Percentiles rank a stretch among this genome's conserved stretches.
phyloP scores from a whole-genome alignment of 1,140 invertebrate genomes.

The Triops cancriformis region DNA sequence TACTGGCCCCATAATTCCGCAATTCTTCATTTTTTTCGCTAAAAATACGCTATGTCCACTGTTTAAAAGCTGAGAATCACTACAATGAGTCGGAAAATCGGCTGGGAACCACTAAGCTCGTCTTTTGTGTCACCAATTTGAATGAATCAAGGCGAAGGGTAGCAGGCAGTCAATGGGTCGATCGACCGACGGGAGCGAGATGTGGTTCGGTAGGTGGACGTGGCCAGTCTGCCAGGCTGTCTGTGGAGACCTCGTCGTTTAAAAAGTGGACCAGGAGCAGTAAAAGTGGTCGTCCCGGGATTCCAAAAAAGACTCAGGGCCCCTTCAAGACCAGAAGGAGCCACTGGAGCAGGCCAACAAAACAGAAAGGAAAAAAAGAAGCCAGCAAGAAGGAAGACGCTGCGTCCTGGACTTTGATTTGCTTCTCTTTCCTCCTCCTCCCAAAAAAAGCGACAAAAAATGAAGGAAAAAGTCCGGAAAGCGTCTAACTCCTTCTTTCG shows the following conservation, averaged over 20 bases:
- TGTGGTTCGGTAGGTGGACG: conserved; percentile 3
- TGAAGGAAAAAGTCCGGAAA: neutral
- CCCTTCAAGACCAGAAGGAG: neutral
- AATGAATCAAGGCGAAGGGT: too few species aligned
- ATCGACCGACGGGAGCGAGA: neutral
- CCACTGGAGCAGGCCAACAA: neutral
- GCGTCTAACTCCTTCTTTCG: too few species aligned
- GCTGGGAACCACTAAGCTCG: too few species aligned
- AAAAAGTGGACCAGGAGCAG: conserved; percentile 12
- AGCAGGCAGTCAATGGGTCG: too few species aligned
- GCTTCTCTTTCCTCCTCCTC: neutral
- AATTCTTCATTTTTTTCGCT: neutral
- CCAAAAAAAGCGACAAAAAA: neutral
- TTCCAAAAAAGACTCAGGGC: neutral
- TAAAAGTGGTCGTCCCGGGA: neutral
- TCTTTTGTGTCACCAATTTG: too few species aligned
- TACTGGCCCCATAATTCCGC: neutral
- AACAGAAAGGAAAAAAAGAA: neutral
- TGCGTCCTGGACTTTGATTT: neutral
- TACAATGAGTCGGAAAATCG: too few species aligned
- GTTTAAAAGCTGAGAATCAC: too few species aligned
- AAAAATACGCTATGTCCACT: too few species aligned
- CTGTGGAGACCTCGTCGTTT: conserved; percentile 12
- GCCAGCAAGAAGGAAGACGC: neutral
- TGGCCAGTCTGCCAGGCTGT: conserved; percentile 1